Conservation (phyloP, 2,113 vertebrate genomes). For the Scytalopus superciliaris region DNA sequence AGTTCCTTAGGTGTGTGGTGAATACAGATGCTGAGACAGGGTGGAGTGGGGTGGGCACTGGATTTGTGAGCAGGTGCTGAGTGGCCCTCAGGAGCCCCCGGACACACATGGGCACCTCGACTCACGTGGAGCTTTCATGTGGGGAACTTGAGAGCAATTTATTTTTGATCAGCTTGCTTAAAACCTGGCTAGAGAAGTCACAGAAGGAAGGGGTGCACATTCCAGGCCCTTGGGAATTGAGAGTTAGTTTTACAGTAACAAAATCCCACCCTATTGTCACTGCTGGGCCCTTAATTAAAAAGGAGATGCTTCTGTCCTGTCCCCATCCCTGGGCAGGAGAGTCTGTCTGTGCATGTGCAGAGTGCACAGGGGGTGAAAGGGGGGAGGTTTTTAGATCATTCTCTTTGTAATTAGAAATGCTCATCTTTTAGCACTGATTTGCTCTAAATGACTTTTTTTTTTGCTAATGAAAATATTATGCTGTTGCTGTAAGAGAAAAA, state of each 20-base stretch:
- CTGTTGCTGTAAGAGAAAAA: neutral
- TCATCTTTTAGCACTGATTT: neutral
- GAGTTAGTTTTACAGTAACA: neutral
- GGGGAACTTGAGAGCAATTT: neutral
- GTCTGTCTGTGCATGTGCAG: no score
- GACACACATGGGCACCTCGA: accelerated
- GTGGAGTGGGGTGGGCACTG: neutral
- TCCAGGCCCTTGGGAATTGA: neutral
- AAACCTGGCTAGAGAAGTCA: neutral
- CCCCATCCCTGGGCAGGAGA: no score
- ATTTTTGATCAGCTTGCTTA: neutral
- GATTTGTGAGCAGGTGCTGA: neutral
- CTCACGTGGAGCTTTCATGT: accelerated
- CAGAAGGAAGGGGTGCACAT: neutral
- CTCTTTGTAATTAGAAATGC: neutral
- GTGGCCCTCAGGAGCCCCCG: neutral
- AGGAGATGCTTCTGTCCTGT: no score
- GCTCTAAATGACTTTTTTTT: neutral
- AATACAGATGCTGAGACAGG: neutral
- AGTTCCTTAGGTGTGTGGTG: neutral
- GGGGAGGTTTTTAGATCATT: accelerated
- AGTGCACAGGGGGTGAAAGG: neutral
- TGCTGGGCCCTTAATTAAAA: neutral
- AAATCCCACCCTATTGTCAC: neutral
- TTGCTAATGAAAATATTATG: neutral